Conservation (phyloP, 2,113 vertebrate genomes). For the zebrafish (Danio rerio) region DNA sequence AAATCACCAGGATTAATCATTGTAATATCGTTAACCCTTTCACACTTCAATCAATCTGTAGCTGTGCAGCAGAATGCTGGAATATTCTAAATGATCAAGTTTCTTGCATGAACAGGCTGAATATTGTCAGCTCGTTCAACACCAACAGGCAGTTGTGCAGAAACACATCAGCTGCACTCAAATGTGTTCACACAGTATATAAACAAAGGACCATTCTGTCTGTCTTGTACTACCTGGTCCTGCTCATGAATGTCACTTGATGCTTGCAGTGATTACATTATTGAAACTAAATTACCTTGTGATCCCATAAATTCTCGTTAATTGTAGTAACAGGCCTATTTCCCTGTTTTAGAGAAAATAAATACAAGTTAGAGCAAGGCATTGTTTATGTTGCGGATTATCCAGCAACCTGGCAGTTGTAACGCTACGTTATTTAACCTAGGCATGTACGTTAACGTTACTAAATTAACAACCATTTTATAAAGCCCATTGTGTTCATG, state of each 20-base stretch:
- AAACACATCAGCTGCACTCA: constrained; percentile 69
- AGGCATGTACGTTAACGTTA: not conserved
- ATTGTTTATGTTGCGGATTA: constrained; percentile 13
- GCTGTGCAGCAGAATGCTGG: constrained; percentile 9
- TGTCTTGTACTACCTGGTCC: constrained; percentile 10
- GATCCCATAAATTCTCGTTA: constrained; percentile 81
- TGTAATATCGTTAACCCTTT: not conserved
- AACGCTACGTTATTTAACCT: not conserved
- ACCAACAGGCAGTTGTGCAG: constrained; percentile 56
- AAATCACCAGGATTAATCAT: not conserved
- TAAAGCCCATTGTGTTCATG: constrained; percentile 7
- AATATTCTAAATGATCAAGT: constrained; percentile 17
- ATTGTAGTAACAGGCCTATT: constrained; percentile 56
- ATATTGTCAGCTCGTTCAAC: constrained; percentile 65
- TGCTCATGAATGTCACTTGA: constrained; percentile 21
- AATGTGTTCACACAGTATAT: constrained; percentile 61
- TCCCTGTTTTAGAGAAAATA: constrained; percentile 59
- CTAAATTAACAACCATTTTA: not conserved
- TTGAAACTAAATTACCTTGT: constrained; percentile 72
- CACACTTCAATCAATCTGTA: not conserved
- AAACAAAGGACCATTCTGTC: constrained; percentile 71
- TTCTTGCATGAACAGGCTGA: constrained; percentile 54
- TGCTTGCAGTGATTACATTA: not conserved
- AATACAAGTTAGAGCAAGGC: constrained; percentile 48
- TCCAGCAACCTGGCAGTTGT: constrained; percentile 2